Evolutionary conservation across 2,888 invertebrate genomes (phyloP).

Genomic region (Ophion ellenae): DNA sequence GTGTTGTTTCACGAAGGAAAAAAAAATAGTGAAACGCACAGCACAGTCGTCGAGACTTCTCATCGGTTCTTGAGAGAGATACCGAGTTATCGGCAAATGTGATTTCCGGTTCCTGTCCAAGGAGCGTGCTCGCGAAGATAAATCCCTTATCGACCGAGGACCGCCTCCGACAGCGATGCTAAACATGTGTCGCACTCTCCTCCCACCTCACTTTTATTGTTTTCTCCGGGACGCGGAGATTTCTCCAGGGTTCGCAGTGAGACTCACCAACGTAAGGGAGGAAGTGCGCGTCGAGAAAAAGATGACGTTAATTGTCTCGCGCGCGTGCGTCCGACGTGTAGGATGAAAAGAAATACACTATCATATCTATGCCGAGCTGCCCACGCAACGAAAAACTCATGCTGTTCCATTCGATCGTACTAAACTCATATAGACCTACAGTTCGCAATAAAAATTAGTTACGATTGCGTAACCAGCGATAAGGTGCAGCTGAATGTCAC

Average conservation of each 20-base stretch:
- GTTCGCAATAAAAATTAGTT: background rate
- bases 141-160: constrained; percentile 75
- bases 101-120: constrained; percentile 83
- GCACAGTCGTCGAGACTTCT: constrained; percentile 35
- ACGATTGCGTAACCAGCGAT: background rate
- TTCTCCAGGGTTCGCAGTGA: constrained; percentile 44
- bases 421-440: background rate
- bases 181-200: constrained; percentile 47
- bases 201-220: constrained; percentile 31
- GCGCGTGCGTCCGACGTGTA: constrained; percentile 28
- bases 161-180: constrained; percentile 61
- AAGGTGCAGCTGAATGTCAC: background rate
- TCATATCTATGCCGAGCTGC: constrained; percentile 24
- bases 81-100: constrained; percentile 72
- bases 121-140: constrained; percentile 80
- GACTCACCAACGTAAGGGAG: constrained; percentile 34
- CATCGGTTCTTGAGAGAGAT: constrained; percentile 74
- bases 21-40: constrained; percentile 21
- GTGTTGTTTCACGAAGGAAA: constrained; percentile 1
- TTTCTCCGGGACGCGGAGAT: constrained; percentile 47
- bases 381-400: background rate
- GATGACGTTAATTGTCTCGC: constrained; percentile 50
- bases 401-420: background rate
- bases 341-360: constrained; percentile 36
- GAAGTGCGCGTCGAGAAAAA: constrained; percentile 51